phyloP scores from a whole-genome alignment of 2,113 vertebrate genomes.

The Nyctibius bracteatus region DNA sequence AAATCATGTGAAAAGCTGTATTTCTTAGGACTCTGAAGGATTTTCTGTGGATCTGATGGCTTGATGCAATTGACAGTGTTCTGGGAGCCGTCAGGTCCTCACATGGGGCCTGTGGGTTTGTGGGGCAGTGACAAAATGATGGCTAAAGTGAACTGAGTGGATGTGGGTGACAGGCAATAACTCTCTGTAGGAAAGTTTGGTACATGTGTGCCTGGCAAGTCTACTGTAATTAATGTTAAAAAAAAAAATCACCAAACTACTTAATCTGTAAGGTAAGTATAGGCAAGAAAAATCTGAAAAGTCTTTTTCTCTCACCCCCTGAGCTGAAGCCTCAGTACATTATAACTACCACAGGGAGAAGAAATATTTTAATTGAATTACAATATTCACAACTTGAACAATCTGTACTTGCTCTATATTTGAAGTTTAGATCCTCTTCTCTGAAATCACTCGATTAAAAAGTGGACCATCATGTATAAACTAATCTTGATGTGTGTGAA shows the following conservation, averaged over 20 bases:
- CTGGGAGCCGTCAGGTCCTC: background rate
- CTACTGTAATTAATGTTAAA: background rate
- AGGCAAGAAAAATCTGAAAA: background rate
- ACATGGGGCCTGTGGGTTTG: background rate
- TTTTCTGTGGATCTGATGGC: background rate
- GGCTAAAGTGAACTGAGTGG: background rate
- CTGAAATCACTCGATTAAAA: background rate
- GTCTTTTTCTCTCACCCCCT: background rate
- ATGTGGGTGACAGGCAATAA: background rate
- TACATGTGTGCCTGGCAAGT: background rate
- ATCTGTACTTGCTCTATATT: background rate
- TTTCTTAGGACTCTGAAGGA: background rate
- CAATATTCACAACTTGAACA: background rate
- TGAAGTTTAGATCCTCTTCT: background rate
- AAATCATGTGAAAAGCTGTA: background rate
- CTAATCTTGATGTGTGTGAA: background rate
- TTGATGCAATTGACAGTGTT: background rate
- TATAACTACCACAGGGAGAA: background rate
- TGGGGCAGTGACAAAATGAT: background rate
- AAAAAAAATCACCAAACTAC: background rate
- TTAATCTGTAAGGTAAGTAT: background rate
- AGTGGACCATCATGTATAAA: background rate
- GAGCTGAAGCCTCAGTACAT: background rate
- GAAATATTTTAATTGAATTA: background rate
- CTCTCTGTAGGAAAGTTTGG: background rate